A percentile compares a stretch with the other conserved stretches of the same genome.
phyloP scores from a whole-genome alignment of 2,797 vertebrate genomes.

The Hirundo rustica region DNA sequence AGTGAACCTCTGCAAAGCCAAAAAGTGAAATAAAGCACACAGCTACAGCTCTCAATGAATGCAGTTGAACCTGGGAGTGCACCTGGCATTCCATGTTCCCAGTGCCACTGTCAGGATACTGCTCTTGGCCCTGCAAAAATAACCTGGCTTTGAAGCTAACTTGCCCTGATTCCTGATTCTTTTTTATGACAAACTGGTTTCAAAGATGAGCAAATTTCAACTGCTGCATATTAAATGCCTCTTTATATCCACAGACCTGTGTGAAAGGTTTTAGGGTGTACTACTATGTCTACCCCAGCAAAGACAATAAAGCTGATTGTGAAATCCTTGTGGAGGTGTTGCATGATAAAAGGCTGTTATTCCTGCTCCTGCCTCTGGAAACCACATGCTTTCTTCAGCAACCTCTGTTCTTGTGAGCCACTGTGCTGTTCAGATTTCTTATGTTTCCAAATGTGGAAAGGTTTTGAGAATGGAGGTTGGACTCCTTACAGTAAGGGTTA shows the following conservation, averaged over 20 bases:
- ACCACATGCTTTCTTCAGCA: neutral
- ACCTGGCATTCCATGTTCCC: neutral
- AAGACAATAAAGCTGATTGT: neutral
- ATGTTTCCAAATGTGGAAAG: neutral
- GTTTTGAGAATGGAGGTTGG: neutral
- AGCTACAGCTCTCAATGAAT: neutral
- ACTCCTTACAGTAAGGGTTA: neutral
- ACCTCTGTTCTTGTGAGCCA: neutral
- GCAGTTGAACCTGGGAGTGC: neutral
- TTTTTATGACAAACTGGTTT: accelerated
- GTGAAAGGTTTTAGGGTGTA: neutral
- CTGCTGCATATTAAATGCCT: neutral
- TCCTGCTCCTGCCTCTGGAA: neutral
- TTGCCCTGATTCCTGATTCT: neutral
- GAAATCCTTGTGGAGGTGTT: neutral
- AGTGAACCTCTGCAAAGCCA: neutral
- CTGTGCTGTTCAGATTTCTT: neutral
- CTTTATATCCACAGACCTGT: neutral
- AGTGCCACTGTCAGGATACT: neutral
- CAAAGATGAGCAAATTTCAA: neutral
- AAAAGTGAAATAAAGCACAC: neutral
- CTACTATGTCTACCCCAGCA: neutral
- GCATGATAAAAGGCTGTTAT: neutral
- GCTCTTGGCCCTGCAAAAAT: neutral
- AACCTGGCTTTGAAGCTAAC: neutral